Conservation (phyloP, 2,888 invertebrate species). For the Aspidiotus destructor region DNA sequence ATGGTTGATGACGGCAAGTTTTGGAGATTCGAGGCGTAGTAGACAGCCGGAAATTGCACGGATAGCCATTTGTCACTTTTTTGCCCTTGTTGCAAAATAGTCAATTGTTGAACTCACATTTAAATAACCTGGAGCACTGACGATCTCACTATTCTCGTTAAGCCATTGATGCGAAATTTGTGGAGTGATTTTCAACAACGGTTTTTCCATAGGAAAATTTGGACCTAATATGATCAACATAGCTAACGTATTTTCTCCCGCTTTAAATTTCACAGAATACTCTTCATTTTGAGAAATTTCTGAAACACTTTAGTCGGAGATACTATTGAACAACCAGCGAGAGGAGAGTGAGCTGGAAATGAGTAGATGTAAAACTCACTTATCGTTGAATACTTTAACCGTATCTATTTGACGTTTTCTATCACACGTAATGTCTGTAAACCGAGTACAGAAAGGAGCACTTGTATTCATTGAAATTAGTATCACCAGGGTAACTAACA, state of each 20-base stretch:
- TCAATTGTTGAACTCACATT: constrained; percentile 47
- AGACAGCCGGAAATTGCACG: not conserved
- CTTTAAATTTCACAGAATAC: constrained; percentile 60
- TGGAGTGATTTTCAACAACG: constrained; percentile 58
- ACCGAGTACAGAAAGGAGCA: constrained; percentile 26
- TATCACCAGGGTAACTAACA: not conserved
- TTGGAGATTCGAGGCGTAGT: too few species aligned
- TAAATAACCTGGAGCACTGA: constrained; percentile 62
- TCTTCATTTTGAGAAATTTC: constrained; percentile 62
- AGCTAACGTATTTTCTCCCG: constrained; percentile 55
- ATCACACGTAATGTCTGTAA: constrained; percentile 17
- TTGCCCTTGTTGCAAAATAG: constrained; percentile 5
- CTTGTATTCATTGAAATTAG: constrained; percentile 28
- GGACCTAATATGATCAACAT: constrained; percentile 56
- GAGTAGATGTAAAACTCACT: constrained; percentile 46
- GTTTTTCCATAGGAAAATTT: constrained; percentile 68
- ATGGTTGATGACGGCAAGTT: too few species aligned
- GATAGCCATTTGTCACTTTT: not conserved
- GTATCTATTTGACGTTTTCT: constrained; percentile 58
- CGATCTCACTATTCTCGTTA: constrained; percentile 57
- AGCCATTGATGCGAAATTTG: constrained; percentile 63
- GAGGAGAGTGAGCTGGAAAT: not conserved
- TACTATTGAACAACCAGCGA: not conserved
- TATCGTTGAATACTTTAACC: constrained; percentile 70
- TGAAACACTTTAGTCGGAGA: constrained; percentile 49